A percentile compares a stretch with the other conserved stretches of the same genome.
phyloP scores from a whole-genome alignment of 2,113 vertebrate species.

The Phaethon lepturus region DNA sequence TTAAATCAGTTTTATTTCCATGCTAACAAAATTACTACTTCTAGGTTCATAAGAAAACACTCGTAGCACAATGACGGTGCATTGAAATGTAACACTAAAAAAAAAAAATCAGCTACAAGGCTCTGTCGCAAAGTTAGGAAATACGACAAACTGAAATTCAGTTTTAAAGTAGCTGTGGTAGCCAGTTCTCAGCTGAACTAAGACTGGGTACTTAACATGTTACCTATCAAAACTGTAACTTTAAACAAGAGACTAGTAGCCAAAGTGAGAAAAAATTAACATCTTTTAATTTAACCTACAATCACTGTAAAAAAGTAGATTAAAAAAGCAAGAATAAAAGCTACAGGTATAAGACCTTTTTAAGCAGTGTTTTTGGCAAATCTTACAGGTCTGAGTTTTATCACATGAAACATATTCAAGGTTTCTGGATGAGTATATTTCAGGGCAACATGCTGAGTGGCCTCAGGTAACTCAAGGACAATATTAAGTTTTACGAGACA shows the following conservation, averaged over 20 bases:
- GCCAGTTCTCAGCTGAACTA: not conserved
- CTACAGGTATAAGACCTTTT: not conserved
- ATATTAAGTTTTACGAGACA: fast-evolving
- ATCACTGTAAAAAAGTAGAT: not conserved
- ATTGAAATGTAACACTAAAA: not conserved
- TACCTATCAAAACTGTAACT: not conserved
- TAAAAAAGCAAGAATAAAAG: fast-evolving
- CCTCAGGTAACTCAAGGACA: not conserved
- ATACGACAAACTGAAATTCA: fast-evolving
- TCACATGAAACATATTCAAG: not conserved
- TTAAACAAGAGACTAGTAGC: not conserved
- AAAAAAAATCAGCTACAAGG: not conserved
- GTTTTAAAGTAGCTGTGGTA: not conserved
- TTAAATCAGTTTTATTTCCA: not conserved
- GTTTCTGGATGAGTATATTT: fast-evolving
- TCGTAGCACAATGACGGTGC: fast-evolving
- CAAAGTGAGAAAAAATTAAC: not conserved
- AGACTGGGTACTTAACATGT: fast-evolving
- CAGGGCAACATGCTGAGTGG: fast-evolving
- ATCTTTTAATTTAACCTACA: not conserved
- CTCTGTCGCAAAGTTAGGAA: not conserved
- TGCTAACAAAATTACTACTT: not conserved
- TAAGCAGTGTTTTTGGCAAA: fast-evolving
- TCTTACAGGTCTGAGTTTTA: too few relatives aligned
- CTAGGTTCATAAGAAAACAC: not conserved